These are phyloP conservation scores for Leuciscus idus DNA, from an alignment of 2,113 vertebrate genomes.

Conservation along the genomic window DNA sequence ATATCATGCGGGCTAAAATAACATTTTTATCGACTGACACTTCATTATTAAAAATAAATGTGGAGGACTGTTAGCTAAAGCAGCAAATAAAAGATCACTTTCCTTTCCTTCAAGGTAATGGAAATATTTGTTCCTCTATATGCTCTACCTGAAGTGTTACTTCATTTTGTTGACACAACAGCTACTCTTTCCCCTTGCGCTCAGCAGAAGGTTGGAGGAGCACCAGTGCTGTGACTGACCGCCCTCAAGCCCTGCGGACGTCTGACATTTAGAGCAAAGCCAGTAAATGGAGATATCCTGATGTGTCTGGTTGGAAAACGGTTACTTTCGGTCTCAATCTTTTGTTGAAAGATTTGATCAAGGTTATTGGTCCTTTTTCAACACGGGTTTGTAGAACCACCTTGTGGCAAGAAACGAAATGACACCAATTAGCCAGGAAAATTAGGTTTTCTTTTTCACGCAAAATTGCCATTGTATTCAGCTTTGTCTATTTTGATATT, in stretches of 20 bases:
- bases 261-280: constrained; percentile 39
- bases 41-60: not conserved
- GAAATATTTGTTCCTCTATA: not conserved
- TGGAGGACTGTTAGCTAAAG: not conserved
- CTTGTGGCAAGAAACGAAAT: not conserved
- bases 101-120: not conserved
- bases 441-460: not conserved
- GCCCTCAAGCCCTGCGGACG: not conserved
- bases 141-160: constrained; percentile 4
- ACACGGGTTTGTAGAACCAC: not conserved
- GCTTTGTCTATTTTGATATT: constrained; percentile 8
- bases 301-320: not conserved
- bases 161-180: constrained; percentile 47
- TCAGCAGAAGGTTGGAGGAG: constrained; percentile 41
- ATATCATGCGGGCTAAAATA: not conserved
- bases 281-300: not conserved
- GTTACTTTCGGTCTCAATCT: not conserved
- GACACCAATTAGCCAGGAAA: not conserved
- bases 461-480: not conserved
- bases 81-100: not conserved
- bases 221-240: constrained; percentile 35
- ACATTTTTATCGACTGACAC: not conserved
- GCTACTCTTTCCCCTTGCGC: constrained; percentile 24
- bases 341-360: not conserved
- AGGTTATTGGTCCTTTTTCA: not conserved